A percentile compares a stretch with the other conserved stretches of the same genome.
phyloP scores from a whole-genome alignment of 1,140 invertebrate species.

The Latrodectus geometricus region DNA sequence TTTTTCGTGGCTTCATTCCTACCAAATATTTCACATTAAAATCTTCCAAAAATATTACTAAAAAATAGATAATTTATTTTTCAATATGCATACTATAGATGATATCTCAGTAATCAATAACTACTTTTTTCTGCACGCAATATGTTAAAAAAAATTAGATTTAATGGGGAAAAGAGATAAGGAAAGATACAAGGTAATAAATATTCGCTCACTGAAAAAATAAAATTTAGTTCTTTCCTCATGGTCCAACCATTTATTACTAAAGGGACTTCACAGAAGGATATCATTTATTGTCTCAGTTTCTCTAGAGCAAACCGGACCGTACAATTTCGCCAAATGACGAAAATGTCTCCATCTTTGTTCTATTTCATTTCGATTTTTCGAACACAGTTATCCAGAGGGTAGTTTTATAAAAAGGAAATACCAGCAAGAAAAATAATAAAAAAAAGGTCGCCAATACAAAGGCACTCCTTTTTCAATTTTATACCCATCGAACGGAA shows the following conservation, averaged over 20 bases:
- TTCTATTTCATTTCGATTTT: conserved; percentile 34
- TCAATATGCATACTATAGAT: no score
- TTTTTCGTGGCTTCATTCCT: no score
- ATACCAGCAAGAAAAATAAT: conserved; percentile 12
- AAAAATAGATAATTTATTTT: no score
- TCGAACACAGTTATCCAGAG: conserved; percentile 19
- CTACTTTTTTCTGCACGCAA: no score
- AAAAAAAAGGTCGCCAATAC: neutral
- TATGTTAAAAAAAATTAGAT: no score
- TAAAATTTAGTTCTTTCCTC: neutral
- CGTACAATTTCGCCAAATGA: conserved; percentile 49
- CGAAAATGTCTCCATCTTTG: conserved; percentile 11
- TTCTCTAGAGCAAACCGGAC: neutral
- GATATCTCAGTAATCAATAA: no score
- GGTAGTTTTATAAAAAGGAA: conserved; percentile 40
- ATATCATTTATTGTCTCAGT: conserved; percentile 53
- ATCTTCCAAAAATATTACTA: no score
- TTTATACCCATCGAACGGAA: conserved; percentile 8
- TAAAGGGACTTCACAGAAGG: conserved; percentile 18
- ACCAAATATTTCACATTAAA: no score
- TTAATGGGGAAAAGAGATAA: neutral
- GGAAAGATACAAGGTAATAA: neutral
- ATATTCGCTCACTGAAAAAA: neutral
- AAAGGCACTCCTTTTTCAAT: conserved; percentile 19
- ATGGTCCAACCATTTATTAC: neutral